These are phyloP conservation scores for Leptinotarsa tumamoca DNA, from an alignment of 2,888 invertebrate species.

Conservation along the genomic window DNA sequence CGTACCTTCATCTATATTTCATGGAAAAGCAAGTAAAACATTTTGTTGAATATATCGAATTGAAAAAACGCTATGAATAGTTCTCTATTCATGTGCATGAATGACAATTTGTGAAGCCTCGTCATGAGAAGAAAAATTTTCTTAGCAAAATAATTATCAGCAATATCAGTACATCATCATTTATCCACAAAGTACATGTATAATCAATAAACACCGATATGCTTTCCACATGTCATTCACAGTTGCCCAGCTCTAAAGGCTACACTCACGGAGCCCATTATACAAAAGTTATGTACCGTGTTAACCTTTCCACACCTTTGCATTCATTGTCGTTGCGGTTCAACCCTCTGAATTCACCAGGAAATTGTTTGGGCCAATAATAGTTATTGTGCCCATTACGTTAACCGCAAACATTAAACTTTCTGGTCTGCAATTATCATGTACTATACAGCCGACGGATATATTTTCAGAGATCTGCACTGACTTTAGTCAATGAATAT, in stretches of 20 bases:
- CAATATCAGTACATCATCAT: too few species aligned
- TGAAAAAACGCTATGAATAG: too few species aligned
- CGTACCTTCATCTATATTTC: too few species aligned
- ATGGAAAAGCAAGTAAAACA: too few species aligned
- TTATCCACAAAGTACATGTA: too few species aligned
- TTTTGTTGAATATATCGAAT: too few species aligned
- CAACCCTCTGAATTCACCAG: conserved; percentile 28
- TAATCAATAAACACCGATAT: not conserved
- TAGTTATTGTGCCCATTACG: conserved; percentile 37
- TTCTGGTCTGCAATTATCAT: conserved; percentile 25
- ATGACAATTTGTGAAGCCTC: too few species aligned
- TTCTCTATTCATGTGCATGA: too few species aligned
- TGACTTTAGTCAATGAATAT: not conserved
- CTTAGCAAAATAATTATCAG: too few species aligned
- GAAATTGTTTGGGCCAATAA: conserved; percentile 37
- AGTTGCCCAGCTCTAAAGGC: not conserved
- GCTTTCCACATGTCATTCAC: too few species aligned
- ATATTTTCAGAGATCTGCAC: not conserved
- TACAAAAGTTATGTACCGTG: conserved; percentile 13
- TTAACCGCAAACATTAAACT: conserved; percentile 35
- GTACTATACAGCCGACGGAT: not conserved
- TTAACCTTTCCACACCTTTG: conserved; percentile 27
- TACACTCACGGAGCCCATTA: not conserved
- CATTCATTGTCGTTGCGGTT: conserved; percentile 33
- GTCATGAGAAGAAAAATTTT: too few species aligned